Percentiles rank a stretch among this genome's conserved stretches.
These are phyloP conservation scores for Orientallactaga sibirica DNA, from an alignment of 2,797 vertebrate species.

Conservation along the genomic window DNA sequence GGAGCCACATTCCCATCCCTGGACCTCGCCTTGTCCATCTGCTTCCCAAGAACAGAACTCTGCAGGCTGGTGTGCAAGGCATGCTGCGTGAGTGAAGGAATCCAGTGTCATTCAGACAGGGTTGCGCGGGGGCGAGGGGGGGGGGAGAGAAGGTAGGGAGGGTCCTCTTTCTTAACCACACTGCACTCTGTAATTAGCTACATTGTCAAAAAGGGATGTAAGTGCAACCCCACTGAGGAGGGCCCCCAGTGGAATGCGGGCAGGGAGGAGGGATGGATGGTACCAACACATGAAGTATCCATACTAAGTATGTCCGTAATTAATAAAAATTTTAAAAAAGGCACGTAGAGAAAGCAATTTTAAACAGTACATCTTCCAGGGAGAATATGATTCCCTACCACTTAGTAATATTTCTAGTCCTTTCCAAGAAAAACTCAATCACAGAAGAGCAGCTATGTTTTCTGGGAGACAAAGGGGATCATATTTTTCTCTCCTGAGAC, in stretches of 20 bases:
- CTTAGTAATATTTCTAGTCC: not conserved
- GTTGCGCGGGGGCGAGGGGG: no score
- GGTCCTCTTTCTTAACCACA: not conserved
- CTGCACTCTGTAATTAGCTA: slow-evolving; percentile 19
- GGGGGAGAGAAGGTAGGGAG: no score
- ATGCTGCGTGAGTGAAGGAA: not conserved
- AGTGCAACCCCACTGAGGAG: not conserved
- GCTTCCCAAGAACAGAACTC: not conserved
- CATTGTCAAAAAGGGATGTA: slow-evolving; percentile 9
- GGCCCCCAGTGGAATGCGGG: no score
- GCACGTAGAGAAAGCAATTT: not conserved
- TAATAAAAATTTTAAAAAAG: no score
- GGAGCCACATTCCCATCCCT: not conserved
- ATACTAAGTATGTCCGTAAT: no score
- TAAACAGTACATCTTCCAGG: slow-evolving; percentile 35
- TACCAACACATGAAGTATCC: no score
- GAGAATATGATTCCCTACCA: not conserved
- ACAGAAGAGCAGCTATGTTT: slow-evolving; percentile 36
- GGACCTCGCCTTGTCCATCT: not conserved
- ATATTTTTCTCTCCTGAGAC: not conserved
- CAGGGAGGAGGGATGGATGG: no score
- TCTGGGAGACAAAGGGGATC: slow-evolving; percentile 41
- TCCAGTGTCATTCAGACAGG: not conserved
- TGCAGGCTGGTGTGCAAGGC: accelerated
- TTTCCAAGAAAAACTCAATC: slow-evolving; percentile 31